A percentile compares a stretch with the other conserved stretches of the same genome.
Evolutionary conservation across 1,140 invertebrate species (phyloP).

Genomic region (Drosophila kepulauana): DNA sequence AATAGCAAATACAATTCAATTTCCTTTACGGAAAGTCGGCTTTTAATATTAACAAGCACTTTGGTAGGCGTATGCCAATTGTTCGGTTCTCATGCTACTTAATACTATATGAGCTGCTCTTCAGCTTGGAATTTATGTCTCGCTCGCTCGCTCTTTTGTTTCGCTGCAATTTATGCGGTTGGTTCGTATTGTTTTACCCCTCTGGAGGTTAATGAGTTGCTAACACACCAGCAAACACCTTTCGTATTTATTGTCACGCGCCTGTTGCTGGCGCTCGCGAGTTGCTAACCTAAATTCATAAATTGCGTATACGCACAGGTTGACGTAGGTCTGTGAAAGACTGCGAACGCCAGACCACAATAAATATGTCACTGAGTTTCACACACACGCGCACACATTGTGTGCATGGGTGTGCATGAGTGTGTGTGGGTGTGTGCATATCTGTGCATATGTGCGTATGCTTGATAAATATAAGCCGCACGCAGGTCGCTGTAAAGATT

Average conservation of each 20-base stretch:
- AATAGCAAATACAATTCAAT: background rate
- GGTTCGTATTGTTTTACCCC: background rate
- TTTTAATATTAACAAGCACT: slow-evolving; percentile 5
- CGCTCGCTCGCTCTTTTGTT: background rate
- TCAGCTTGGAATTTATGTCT: background rate
- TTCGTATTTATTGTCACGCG: slow-evolving; percentile 27
- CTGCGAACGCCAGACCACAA: background rate
- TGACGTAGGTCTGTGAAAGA: slow-evolving; percentile 14
- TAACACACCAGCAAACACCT: slow-evolving; percentile 6
- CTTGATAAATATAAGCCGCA: slow-evolving; percentile 60
- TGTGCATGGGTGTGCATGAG: background rate
- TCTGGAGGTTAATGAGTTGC: slow-evolving; percentile 17
- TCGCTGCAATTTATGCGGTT: background rate
- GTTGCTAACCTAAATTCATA: slow-evolving; percentile 53
- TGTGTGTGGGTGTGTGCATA: background rate
- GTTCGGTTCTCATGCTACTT: background rate
- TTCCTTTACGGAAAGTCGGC: background rate
- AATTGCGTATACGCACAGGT: slow-evolving; percentile 70
- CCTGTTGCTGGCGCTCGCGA: slow-evolving; percentile 23
- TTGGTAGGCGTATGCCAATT: background rate
- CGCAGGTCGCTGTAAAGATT: slow-evolving; percentile 52
- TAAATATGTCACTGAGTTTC: slow-evolving; percentile 46
- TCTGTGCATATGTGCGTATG: slow-evolving; percentile 5
- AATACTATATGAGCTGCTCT: background rate
- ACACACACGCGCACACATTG: slow-evolving; percentile 12